Percentiles rank a stretch among this genome's conserved stretches.
Conservation (phyloP, 2,888 invertebrate genomes). For the Sminthurinus aureus region DNA sequence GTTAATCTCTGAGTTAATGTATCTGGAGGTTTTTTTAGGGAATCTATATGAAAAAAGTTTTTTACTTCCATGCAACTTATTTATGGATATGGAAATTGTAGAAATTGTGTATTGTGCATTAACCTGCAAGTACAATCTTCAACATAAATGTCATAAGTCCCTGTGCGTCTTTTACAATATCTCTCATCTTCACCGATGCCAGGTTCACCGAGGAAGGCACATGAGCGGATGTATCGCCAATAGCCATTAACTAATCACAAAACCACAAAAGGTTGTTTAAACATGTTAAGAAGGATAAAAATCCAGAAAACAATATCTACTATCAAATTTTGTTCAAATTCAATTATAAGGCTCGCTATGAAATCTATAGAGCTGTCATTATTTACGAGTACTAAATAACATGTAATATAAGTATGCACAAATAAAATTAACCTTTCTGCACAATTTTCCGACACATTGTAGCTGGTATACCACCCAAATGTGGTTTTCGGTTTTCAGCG, state of each 20-base stretch:
- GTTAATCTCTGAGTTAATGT: too few relatives aligned
- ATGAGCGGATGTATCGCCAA: slow-evolving; percentile 87
- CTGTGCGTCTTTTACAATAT: slow-evolving; percentile 88
- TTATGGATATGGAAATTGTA: too few relatives aligned
- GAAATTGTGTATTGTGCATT: too few relatives aligned
- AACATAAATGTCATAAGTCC: slow-evolving; percentile 91
- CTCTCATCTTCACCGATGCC: slow-evolving; percentile 89
- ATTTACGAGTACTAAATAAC: too few relatives aligned
- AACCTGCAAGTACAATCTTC: slow-evolving; percentile 87
- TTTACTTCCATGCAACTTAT: too few relatives aligned
- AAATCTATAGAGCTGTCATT: not conserved
- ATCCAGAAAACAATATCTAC: too few relatives aligned
- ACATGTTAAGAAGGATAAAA: not conserved
- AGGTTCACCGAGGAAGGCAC: slow-evolving; percentile 89
- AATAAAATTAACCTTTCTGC: slow-evolving; percentile 75
- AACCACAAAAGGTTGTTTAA: not conserved
- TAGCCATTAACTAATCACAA: slow-evolving; percentile 75
- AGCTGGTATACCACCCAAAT: slow-evolving; percentile 72
- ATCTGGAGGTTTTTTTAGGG: too few relatives aligned
- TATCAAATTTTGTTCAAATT: too few relatives aligned
- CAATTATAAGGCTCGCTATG: not conserved
- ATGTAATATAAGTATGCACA: too few relatives aligned
- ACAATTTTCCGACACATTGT: slow-evolving; percentile 92
- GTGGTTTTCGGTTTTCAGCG: slow-evolving; percentile 61
- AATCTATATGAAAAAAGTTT: too few relatives aligned